These are phyloP conservation scores for Chrysomallon squamiferum DNA, from an alignment of 1,140 invertebrate species.

Conservation along the genomic window DNA sequence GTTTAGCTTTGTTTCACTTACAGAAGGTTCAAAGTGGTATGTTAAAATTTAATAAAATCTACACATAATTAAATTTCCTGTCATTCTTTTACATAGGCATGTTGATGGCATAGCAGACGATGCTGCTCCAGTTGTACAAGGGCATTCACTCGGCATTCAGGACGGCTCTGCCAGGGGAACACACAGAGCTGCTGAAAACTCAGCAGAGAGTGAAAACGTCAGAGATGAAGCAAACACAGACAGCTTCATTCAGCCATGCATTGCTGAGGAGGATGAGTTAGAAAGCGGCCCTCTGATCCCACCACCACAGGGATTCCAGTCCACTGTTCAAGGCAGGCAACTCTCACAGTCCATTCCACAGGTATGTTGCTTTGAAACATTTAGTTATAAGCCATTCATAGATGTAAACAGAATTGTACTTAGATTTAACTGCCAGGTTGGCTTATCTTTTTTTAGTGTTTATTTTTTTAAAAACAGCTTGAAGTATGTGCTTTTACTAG, in stretches of 20 bases:
- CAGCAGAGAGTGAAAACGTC: slow-evolving; percentile 39
- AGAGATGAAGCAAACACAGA: slow-evolving; percentile 25
- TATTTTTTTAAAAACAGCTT: no score
- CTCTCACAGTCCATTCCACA: slow-evolving; percentile 52
- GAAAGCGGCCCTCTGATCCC: slow-evolving; percentile 37
- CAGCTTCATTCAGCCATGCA: slow-evolving; percentile 16
- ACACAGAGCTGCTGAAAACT: slow-evolving; percentile 24
- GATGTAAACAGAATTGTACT: no score
- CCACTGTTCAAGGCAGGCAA: slow-evolving; percentile 27
- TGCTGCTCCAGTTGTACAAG: slow-evolving; percentile 41
- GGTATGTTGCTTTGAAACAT: slow-evolving; percentile 23
- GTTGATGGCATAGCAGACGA: slow-evolving; percentile 44
- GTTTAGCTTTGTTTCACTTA: no score
- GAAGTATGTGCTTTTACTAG: no score
- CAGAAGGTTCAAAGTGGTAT: no score
- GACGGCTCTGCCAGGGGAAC: slow-evolving; percentile 33
- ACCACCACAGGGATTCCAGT: slow-evolving; percentile 49
- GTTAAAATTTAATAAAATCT: no score
- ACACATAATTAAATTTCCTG: no score
- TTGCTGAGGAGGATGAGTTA: slow-evolving; percentile 44
- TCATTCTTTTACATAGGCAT: no score
- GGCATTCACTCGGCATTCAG: slow-evolving; percentile 41
- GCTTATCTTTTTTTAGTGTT: no score
- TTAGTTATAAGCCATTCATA: no score
- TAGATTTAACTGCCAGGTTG: no score